phyloP scores from a whole-genome alignment of 2,113 vertebrate species.

The Periophthalmodon schlosseri region DNA sequence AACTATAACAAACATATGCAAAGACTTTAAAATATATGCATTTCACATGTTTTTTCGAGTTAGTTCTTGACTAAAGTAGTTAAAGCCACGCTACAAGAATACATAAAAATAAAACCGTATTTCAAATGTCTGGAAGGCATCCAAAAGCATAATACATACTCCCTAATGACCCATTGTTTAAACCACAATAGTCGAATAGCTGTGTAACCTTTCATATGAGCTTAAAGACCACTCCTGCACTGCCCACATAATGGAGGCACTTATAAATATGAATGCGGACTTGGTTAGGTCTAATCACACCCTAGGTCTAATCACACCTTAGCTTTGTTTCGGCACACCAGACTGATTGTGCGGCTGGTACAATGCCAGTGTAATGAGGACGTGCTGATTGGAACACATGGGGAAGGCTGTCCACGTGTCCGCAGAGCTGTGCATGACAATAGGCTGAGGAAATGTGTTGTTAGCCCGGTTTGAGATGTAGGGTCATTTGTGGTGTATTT shows the following conservation, averaged over 20 bases:
- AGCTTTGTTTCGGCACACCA: not conserved
- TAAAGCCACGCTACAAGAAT: no score
- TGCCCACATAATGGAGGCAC: not conserved
- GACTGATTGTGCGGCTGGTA: not conserved
- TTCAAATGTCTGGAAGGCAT: not conserved
- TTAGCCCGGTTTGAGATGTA: not conserved
- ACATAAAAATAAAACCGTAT: no score
- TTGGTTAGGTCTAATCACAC: not conserved
- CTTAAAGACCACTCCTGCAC: not conserved
- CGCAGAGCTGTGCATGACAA: not conserved
- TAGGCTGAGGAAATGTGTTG: not conserved
- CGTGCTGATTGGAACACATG: not conserved
- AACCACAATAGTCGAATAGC: not conserved
- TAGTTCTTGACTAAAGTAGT: no score
- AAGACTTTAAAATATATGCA: no score
- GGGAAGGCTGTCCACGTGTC: no score
- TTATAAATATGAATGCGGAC: not conserved
- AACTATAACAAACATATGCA: no score
- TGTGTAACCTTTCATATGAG: not conserved
- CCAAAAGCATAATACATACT: not conserved
- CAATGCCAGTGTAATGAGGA: not conserved
- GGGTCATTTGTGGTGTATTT: not conserved
- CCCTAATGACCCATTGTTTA: not conserved
- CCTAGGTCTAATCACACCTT: conserved; percentile 1
- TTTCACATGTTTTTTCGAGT: no score